Base-by-base conservation (phyloP, 2,113 vertebrate species). In the Mastomys coucha region DNA sequence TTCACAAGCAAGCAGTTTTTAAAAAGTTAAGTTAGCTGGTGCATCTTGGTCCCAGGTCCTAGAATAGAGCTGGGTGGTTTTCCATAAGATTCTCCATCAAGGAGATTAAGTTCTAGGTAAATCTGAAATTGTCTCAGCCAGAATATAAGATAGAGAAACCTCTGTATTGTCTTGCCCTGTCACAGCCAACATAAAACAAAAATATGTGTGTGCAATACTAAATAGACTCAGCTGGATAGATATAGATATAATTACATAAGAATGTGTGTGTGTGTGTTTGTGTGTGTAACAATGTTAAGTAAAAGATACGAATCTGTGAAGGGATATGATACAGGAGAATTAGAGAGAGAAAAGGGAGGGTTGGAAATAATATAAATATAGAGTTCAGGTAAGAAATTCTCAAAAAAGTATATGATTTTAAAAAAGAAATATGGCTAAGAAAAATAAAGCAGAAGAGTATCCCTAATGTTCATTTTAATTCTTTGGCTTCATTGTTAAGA, bases 361-460 rank as follows among this genome's bases (percentile, higher is more conserved):
- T 4, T 72, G 70, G 67, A 72, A 72, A 20, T 72, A 17, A 17
- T n/a, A 36, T 70, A 16, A 36, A n/a, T 70, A 36, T 70, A n/a
- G 69, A 7, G n/a, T n/a, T 14, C 33, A n/a, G 69, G 33, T 19
- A n/a, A 36, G 69, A 70, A 70, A n/a, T 70, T 70, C 69, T 70
- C 69, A 70, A 70, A 36, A 70, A 17, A 17, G 17, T n/a, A n/a
- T 70, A 36, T 70, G 10, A 70, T 70, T n/a, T 36, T 63, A 7
- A 33, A 88, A 39, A 51, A 63, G 45, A 88, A 88, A 85, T 51
- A 45, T 78, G 24, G 10, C 49, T 89, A 39, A 49, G 45, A 93
- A 88, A 92, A 91, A 14, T 89, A 31, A 90, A 88, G 45, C n/a
- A 91, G 82, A 58, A 91, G 14, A 69, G 42, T 84, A 73, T 85